A percentile compares a stretch with the other conserved stretches of the same genome.
Evolutionary conservation across 1,140 invertebrate species (phyloP).

Genomic region (Cherax destructor): DNA sequence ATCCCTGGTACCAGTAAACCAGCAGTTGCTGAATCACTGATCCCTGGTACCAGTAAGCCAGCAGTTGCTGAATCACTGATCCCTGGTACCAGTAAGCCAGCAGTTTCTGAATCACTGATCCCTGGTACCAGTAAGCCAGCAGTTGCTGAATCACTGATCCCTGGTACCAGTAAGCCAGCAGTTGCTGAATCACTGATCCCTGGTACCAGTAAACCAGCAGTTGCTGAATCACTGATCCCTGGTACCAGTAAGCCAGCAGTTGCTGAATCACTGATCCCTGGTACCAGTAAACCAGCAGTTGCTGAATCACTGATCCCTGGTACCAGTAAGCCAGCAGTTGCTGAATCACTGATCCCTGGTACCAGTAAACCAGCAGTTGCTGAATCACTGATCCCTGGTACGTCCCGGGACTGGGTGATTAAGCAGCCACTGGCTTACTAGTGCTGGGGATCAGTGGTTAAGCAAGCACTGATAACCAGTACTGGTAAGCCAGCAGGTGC

Average conservation of each 20-base stretch:
- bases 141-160: too few species aligned
- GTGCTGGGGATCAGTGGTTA: neutral
- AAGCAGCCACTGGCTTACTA: neutral
- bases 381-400: neutral
- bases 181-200: neutral
- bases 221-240: neutral
- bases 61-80: neutral
- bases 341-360: neutral
- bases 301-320: neutral
- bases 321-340: too few species aligned
- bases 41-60: too few species aligned
- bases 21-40: neutral
- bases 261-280: neutral
- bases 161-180: neutral
- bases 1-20: neutral
- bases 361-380: neutral
- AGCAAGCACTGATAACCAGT: neutral
- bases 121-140: neutral
- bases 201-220: neutral
- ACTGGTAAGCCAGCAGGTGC: too few species aligned
- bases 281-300: neutral
- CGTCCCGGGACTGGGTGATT: neutral
- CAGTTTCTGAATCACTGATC: neutral
- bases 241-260: too few species aligned
- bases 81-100: neutral